A percentile compares a stretch with the other conserved stretches of the same genome.
Conservation (phyloP, 1,140 invertebrate genomes). For the Trachelipus rathkii region DNA sequence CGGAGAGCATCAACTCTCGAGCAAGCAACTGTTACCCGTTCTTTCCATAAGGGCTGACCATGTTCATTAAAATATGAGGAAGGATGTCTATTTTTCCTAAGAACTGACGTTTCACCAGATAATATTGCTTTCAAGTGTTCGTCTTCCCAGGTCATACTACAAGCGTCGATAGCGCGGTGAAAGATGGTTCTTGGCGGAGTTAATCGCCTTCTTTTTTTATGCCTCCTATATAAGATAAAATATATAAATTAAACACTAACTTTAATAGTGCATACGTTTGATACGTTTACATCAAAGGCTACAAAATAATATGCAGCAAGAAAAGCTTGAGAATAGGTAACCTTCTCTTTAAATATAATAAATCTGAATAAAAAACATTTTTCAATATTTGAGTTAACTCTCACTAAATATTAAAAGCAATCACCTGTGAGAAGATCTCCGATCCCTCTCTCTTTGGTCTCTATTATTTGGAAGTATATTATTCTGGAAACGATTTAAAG, state of each 20-base stretch:
- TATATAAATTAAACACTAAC: too few relatives aligned
- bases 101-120: slow-evolving; percentile 60
- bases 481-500: slow-evolving; percentile 32
- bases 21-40: slow-evolving; percentile 71
- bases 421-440: slow-evolving; percentile 41
- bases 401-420: background rate
- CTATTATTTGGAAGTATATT: slow-evolving; percentile 30
- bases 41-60: slow-evolving; percentile 75
- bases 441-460: slow-evolving; percentile 35
- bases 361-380: too few relatives aligned
- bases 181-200: slow-evolving; percentile 61
- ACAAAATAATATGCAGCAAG: too few relatives aligned
- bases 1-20: slow-evolving; percentile 72
- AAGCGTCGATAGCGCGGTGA: slow-evolving; percentile 72
- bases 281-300: too few relatives aligned
- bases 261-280: too few relatives aligned
- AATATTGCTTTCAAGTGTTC: slow-evolving; percentile 71
- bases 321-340: too few relatives aligned
- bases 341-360: too few relatives aligned
- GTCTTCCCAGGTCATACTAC: slow-evolving; percentile 73
- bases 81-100: slow-evolving; percentile 50
- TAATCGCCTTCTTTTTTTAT: slow-evolving; percentile 38
- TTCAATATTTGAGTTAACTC: too few relatives aligned
- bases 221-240: slow-evolving; percentile 23
- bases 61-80: slow-evolving; percentile 67